Evolutionary conservation across 2,888 invertebrate species (phyloP), one percentile per base, ranked within the genome.

Genomic region (Drosophila limbata): DNA sequence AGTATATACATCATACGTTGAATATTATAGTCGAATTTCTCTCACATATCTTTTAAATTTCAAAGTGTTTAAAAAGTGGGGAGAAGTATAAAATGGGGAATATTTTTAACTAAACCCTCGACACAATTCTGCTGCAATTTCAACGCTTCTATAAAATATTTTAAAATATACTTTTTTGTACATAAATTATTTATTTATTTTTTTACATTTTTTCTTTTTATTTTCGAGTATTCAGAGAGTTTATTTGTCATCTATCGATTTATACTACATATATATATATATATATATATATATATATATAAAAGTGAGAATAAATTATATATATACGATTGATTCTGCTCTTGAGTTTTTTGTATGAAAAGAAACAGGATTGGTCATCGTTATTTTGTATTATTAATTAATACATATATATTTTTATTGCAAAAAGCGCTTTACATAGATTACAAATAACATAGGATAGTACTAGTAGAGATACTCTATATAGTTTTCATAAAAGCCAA

Each of bases 371-470:
- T 88, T 84, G 82, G 70, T 87, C 66, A 74, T 72, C 55, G 69
- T 69, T 76, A 62, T 71, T 74, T 71, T 75, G 77, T 72, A 72
- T 75, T 57, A 25, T 57, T 42, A 56, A 44, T 48, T 42, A 77
- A 50, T 57, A 77, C 90, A 92, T 92, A 90, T 91, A 89, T 74
- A 55, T 77, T 91, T 92, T 91, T 90, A 92, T 92, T 92, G 91
- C 92, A 92, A 92, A 92, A 92, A 92, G 92, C 92, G 92, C 92
- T 92, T 91, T 91, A 92, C 91, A 91, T 72, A 67, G 35, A 77
- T 82, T 84, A 86, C 73, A 88, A 72, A 59, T 87, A 84, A 84
- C 79, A 88, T 88, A 81, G 74, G 66, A 60, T 63, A 67, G 73
- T 68, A 73, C 48, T 62, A 53, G 19, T 62, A 53, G 25, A 60